Percentiles rank a stretch among this genome's conserved stretches.
Evolutionary conservation across 2,797 vertebrate species (phyloP).

Genomic region (Brotula barbata): DNA sequence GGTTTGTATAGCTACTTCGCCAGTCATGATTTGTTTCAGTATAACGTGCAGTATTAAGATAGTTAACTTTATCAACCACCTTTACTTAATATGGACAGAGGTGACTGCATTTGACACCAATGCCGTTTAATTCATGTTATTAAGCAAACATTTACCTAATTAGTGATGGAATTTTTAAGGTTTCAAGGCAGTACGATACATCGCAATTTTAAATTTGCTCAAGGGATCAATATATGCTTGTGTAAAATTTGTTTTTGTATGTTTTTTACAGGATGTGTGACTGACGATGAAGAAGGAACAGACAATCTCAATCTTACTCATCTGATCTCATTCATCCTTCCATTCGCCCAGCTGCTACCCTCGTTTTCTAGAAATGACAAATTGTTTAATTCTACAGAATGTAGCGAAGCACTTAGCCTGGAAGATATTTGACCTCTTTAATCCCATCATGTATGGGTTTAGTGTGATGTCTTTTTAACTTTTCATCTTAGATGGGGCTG

Average conservation of each 20-base stretch:
- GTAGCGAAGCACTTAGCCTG: constrained; percentile 31
- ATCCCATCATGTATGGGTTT: not conserved
- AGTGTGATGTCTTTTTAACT: constrained; percentile 2
- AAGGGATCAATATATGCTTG: too few relatives aligned
- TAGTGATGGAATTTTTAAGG: too few relatives aligned
- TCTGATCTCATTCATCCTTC: constrained; percentile 1
- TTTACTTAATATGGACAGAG: not conserved
- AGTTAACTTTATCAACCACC: too few relatives aligned
- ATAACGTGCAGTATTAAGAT: not conserved
- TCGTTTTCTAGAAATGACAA: not conserved
- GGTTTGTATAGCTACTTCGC: not conserved
- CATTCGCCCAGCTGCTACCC: not conserved
- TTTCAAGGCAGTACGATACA: too few relatives aligned
- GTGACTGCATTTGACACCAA: too few relatives aligned
- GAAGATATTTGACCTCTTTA: constrained; percentile 13
- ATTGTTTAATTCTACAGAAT: constrained; percentile 34
- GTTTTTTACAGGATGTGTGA: constrained; percentile 35
- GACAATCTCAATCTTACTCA: constrained; percentile 18
- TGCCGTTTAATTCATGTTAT: too few relatives aligned
- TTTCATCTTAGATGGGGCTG: constrained; percentile 26
- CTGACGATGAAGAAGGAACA: constrained; percentile 41
- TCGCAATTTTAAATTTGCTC: too few relatives aligned
- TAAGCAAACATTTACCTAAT: too few relatives aligned
- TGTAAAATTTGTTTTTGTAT: constrained; percentile 13
- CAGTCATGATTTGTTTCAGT: not conserved